Base-by-base conservation (phyloP, 1,140 invertebrate genomes). In the Luehdorfia chinensis region DNA sequence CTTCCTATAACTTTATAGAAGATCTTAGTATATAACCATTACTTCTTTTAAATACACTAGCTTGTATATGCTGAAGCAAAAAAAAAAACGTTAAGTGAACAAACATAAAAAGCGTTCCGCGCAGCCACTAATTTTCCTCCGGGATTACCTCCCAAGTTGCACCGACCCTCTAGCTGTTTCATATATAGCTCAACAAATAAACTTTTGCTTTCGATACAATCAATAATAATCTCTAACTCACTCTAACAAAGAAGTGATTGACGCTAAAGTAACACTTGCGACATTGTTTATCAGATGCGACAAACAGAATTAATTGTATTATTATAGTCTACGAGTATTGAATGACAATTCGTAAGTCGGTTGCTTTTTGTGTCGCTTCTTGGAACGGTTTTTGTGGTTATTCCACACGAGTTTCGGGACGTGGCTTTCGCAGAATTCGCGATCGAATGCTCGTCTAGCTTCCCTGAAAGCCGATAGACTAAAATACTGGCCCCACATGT, bases 291-390 rank as follows among this genome's bases (percentile, higher is more conserved):
- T 79, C 74, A 72, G 66, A 74, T 76, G 66, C 66, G 70, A 72
- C 72, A 75, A 57, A 73, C 65, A 44, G 76, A 78, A 74, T 84
- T 84, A 84, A 84, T 84, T 76, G 75, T 80, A 84, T 84, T 80
- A 84, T 84, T 80, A 84, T 69, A 67, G 66, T 41, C 44, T n/a
- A 61, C 66, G 69, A 37, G 65, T 13, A 8, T 45, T 34, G 79
- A 78, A 79, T 84, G 47, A 43, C 50, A 66, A 80, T 65, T 32
- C 39, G 56, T 27, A 39, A 44, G 64, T 62, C 70, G 78, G 68
- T 59, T 5, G 57, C 62, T 73, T 75, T 79, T 73, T 76, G 68
- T 68, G 37, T 18, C 12, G 39, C 50, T 83, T 83, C 78, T 64
- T 34, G 56, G 78, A 80, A 83, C 41, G 54, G 41, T 72, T 77